phyloP scores from a whole-genome alignment of 2,113 vertebrate species.

The Loxodonta africana region DNA sequence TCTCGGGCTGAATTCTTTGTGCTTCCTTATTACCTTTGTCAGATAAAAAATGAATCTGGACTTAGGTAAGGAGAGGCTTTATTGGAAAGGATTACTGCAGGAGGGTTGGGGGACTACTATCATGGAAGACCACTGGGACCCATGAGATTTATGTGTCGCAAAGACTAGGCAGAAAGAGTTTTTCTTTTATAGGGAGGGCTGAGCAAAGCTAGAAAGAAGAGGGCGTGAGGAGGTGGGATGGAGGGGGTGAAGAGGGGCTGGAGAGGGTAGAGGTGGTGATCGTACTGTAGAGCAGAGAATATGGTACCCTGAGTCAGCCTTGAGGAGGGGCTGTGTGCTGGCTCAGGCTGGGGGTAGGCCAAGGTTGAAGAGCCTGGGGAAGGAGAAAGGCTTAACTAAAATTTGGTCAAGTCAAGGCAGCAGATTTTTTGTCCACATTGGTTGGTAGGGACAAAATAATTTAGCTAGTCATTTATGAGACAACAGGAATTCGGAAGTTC shows the following conservation, averaged over 20 bases:
- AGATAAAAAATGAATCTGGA: not conserved
- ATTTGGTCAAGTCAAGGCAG: not conserved
- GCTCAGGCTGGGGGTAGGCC: not conserved
- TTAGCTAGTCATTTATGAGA: not conserved
- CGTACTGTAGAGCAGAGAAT: not conserved
- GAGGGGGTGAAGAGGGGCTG: not conserved
- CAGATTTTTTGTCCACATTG: not conserved
- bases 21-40: not conserved
- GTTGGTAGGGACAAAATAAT: not conserved
- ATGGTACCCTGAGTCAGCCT: not conserved
- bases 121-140: not conserved
- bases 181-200: no score
- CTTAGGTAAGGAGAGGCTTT: not conserved
- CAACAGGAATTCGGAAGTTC: not conserved
- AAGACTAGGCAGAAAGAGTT: not conserved
- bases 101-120: no score
- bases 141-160: not conserved
- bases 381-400: not conserved
- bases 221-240: not conserved
- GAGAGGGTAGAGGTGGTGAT: no score
- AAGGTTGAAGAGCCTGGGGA: not conserved
- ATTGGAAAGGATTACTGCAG: not conserved
- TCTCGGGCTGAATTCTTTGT: no score
- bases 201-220: not conserved
- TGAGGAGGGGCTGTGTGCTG: no score